Conservation (phyloP, 2,797 vertebrate genomes). For the Cyprinella venusta region DNA sequence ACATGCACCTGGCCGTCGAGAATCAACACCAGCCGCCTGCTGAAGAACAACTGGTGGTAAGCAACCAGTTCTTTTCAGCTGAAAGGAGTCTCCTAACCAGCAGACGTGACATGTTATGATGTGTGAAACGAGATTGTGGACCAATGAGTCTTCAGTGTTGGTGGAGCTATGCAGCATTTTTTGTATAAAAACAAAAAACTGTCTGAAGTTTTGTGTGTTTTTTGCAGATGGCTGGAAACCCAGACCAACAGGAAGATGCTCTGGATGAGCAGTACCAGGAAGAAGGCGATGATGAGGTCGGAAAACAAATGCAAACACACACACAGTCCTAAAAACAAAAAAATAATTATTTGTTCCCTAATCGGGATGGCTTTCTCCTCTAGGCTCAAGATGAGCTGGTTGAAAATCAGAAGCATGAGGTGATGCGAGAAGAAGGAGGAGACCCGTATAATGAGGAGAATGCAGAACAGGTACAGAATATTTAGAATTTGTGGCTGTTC, state of each 20-base stretch:
- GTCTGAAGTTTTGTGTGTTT: constrained; percentile 18
- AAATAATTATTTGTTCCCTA: neutral
- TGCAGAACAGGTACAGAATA: constrained; percentile 80
- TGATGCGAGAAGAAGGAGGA: constrained; percentile 83
- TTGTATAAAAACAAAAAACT: neutral
- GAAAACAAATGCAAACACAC: constrained; percentile 23
- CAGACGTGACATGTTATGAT: neutral
- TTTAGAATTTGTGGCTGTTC: neutral
- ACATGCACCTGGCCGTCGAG: constrained; percentile 62
- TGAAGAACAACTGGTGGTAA: constrained; percentile 91
- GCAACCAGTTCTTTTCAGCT: constrained; percentile 17
- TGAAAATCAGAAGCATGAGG: constrained; percentile 84
- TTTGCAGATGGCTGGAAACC: constrained; percentile 92
- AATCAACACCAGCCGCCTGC: constrained; percentile 76
- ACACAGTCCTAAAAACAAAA: neutral
- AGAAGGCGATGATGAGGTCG: constrained; percentile 93
- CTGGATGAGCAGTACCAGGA: constrained; percentile 97
- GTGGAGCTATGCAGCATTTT: neutral
- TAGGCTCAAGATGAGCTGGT: constrained; percentile 91
- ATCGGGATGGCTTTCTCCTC: neutral
- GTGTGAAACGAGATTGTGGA: neutral
- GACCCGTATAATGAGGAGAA: constrained; percentile 90
- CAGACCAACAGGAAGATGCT: constrained; percentile 96
- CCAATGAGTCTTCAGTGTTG: too few species aligned
- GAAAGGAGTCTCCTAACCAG: neutral